Conservation (phyloP, 2,797 vertebrate species). For the Chelon auratus region DNA sequence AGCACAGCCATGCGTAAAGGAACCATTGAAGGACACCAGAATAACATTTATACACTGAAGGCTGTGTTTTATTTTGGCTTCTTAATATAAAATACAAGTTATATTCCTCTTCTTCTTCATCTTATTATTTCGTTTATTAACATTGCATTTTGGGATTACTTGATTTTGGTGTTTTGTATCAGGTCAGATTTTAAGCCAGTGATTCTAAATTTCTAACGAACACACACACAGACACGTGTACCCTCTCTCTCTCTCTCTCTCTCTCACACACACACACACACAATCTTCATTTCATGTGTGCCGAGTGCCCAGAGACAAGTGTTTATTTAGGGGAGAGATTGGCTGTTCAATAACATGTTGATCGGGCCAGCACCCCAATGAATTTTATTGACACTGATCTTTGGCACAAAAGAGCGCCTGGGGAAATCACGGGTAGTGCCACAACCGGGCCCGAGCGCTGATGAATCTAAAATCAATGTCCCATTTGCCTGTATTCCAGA, state of each 20-base stretch:
- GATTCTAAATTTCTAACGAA: constrained; percentile 14
- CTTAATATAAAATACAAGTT: too few relatives aligned
- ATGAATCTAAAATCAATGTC: constrained; percentile 91
- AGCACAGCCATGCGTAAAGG: neutral
- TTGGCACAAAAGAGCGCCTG: constrained; percentile 86
- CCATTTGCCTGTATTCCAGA: constrained; percentile 82
- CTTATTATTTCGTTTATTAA: neutral
- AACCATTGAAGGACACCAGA: neutral
- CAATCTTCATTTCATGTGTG: constrained; percentile 34
- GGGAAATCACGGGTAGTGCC: constrained; percentile 90
- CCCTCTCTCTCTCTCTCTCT: neutral
- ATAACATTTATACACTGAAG: too few relatives aligned
- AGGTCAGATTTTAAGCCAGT: constrained; percentile 9
- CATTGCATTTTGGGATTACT: neutral
- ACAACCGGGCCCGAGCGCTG: constrained; percentile 67
- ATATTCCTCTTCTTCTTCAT: neutral
- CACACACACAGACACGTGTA: neutral
- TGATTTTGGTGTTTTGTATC: neutral
- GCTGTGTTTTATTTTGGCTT: too few relatives aligned
- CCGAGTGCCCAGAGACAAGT: constrained; percentile 75
- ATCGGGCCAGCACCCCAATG: constrained; percentile 86
- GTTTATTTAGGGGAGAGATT: constrained; percentile 84
- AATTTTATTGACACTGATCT: constrained; percentile 91
- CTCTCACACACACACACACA: constrained; percentile 16
- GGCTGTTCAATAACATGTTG: constrained; percentile 86